Base-by-base conservation (phyloP, 2,113 vertebrate species). In the Alexandromys fortis region DNA sequence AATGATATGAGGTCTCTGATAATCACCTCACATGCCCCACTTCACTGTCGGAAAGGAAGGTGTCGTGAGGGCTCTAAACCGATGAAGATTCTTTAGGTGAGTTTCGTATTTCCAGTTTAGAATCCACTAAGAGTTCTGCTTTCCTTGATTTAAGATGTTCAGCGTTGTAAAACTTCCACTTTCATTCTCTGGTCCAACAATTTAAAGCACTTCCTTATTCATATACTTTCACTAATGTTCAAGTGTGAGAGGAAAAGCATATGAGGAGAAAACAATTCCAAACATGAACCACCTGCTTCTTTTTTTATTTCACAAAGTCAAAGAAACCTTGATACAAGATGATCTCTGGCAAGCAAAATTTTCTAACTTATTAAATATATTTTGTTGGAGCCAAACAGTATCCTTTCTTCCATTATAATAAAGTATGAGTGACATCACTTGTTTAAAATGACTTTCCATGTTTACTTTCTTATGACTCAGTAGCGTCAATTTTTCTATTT, bases 401-500 rank as follows among this genome's bases (percentile, higher is more conserved):
- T 72, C 12, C 4, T 93, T 93, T 77, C 12, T 90, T 94, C 38
- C 24, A 79, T 21, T 13, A 8, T 28, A 95, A 55, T 24, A 49
- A 86, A 85, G 1, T 82, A 55, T 30, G 73, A 86, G 88, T 68
- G 4, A 55, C 42, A 33, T 79, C 9, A 65, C 17, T 95, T 30
- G 42, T 10, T 96, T 89, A 89, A 89, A 85, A 89, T 49, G 67
- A 83, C n/a, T 88, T 97, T 77, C 38, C 47, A 89, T 55, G 22
- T 5, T 83, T 89, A 47, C 49, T 72, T 90, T 13, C 58, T 17
- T 77, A 5, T 82, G 72, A 83, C 55, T 93, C 24, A 70, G 26
- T 49, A 72, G 47, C 75, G 90, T 96, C 42, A 61, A 61, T 2
- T n/a, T 93, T 81, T 92, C 49, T 87, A 6, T 52, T 96, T 97